Base-by-base conservation (phyloP, 92 coral and sea anemone genomes). In the Epizoanthus ramosus region DNA sequence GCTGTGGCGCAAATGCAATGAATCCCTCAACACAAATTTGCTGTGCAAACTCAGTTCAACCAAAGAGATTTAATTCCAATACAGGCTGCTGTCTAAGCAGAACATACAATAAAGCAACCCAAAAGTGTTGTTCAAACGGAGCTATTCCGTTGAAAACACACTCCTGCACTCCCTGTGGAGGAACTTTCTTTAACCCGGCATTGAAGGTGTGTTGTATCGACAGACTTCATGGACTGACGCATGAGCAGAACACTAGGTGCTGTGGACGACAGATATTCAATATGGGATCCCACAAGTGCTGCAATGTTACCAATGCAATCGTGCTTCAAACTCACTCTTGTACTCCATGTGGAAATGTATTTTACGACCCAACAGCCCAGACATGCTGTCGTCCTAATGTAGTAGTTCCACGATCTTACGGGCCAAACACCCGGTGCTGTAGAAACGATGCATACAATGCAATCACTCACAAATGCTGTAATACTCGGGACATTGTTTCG, bases 401-500 rank as follows among this genome's bases (percentile, higher is more conserved):
- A n/a, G 43, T 28, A 8, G 5, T 6, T 33, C 37, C 5, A 4
- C 45, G 70, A 65, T 12, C 43, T 1, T 17, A 28, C 5, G 43
- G 70, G 16, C 17, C 1, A 24, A 37, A 65, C 0, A 77, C 83
- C n/a, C 57, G 65, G 18, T 77, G 83, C 31, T 77, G 83, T n/a
- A 68, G 72, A 19, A 61, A 79, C 57, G 25, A 8, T 9, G 33
- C 71, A 35, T 79, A 79, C 72, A 68, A 79, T 22, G 71, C 57
- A 0, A 18, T 54, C 9, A 79, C 23, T 35, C 37, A 45, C 37
- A 43, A 25, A 16, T 79, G 83, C 23, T 79, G 83, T 41, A 68
- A 22, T 0, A 54, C 35, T 68, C 19, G 72, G 6, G 47, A 67
- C 17, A 14, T 67, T 15, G 39, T 67, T 28, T 19, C 13, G 50